Evolutionary conservation across 2,888 invertebrate genomes (phyloP).

Genomic region (Cerastis rubricosa): DNA sequence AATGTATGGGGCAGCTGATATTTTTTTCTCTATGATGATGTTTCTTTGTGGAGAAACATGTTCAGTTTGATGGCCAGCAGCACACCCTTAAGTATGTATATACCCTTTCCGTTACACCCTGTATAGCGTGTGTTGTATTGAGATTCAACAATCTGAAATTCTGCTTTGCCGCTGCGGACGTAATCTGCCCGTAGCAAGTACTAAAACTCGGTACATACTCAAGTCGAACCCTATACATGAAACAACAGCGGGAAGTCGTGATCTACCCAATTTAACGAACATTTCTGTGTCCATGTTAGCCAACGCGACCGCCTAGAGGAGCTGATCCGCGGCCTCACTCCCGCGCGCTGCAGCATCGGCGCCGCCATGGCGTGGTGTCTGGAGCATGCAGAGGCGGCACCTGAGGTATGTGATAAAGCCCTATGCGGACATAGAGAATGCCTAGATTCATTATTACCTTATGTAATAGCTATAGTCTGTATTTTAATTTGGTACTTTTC

Average conservation of each 20-base stretch:
- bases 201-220: background rate
- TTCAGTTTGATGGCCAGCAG: too few relatives aligned
- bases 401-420: conserved; percentile 90
- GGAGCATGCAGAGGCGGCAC: conserved; percentile 99
- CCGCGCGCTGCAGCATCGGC: conserved; percentile 95
- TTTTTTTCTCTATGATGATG: too few relatives aligned
- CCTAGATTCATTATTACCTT: background rate
- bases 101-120: too few relatives aligned
- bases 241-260: background rate
- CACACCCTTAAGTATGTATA: too few relatives aligned
- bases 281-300: conserved; percentile 83
- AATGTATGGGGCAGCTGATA: too few relatives aligned
- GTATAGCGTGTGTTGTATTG: too few relatives aligned
- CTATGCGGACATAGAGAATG: background rate
- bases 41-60: too few relatives aligned
- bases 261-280: rapidly evolving
- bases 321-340: conserved; percentile 95
- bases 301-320: conserved; percentile 98
- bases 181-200: background rate
- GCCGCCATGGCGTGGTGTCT: conserved; percentile 99
- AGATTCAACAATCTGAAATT: background rate
- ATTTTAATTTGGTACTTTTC: background rate
- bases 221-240: background rate
- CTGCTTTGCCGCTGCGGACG: background rate
- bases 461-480: background rate